phyloP scores from a whole-genome alignment of 2,797 vertebrate species.

The Remorina albescens region DNA sequence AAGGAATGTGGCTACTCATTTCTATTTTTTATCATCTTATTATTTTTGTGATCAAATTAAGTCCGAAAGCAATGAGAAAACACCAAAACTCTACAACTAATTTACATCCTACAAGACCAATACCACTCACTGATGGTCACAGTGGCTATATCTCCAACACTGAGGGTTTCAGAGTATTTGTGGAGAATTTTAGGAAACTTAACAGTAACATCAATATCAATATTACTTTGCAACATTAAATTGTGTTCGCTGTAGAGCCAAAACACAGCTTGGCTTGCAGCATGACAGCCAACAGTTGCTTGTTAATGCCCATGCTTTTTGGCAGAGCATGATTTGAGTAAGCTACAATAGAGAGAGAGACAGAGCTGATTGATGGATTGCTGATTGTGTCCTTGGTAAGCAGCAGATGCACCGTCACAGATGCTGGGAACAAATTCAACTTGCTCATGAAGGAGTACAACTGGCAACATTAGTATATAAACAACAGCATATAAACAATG shows the following conservation, averaged over 20 bases:
- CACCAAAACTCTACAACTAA: neutral
- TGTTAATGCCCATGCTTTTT: constrained; percentile 70
- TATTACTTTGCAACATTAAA: constrained; percentile 36
- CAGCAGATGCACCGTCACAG: constrained; percentile 81
- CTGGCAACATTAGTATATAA: constrained; percentile 42
- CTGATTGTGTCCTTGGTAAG: constrained; percentile 78
- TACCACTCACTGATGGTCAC: no score
- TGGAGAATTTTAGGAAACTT: neutral
- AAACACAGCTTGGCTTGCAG: constrained; percentile 60
- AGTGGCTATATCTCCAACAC: no score
- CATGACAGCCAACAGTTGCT: constrained; percentile 62
- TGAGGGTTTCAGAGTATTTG: neutral
- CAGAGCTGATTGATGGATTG: constrained; percentile 76
- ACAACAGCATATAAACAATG: constrained; percentile 24
- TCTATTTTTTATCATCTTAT: neutral
- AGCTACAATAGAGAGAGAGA: constrained; percentile 57
- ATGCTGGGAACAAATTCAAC: constrained; percentile 77
- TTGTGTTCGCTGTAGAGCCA: constrained; percentile 34
- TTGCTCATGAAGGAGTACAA: constrained; percentile 57
- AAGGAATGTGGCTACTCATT: neutral
- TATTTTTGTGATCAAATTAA: constrained; percentile 14
- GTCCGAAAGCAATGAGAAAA: neutral
- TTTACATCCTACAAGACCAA: no score
- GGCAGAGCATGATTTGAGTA: constrained; percentile 69
- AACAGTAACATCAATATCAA: constrained; percentile 11